Percentiles rank a stretch among this genome's conserved stretches.
phyloP scores from a whole-genome alignment of 1,140 invertebrate species.

The Drosophila aff. region DNA sequence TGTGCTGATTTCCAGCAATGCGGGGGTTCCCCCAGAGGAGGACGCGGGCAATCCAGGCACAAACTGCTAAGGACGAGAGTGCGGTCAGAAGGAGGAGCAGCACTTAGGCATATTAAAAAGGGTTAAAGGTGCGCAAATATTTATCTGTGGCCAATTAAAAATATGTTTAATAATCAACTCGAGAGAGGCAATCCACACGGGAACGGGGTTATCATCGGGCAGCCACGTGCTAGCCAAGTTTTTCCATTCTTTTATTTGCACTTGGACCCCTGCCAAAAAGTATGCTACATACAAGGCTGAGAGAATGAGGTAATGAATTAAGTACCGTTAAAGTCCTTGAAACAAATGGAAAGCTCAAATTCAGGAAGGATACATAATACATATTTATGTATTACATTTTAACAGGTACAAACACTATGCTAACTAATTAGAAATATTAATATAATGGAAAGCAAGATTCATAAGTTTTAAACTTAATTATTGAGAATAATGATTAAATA shows the following conservation, averaged over 20 bases:
- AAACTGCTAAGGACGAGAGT: neutral
- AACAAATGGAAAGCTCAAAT: too few species aligned
- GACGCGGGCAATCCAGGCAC: constrained; percentile 1
- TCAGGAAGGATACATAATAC: too few species aligned
- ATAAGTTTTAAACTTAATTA: too few species aligned
- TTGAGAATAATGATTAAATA: too few species aligned
- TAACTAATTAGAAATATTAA: too few species aligned
- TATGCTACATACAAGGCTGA: constrained; percentile 31
- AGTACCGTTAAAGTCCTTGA: neutral
- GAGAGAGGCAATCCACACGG: constrained; percentile 4
- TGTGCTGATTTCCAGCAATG: constrained; percentile 39
- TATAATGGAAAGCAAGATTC: too few species aligned
- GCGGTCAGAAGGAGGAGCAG: constrained; percentile 21
- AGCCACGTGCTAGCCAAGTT: constrained; percentile 53
- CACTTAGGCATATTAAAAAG: constrained; percentile 79
- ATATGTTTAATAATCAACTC: constrained; percentile 71
- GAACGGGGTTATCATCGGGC: neutral
- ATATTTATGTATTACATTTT: too few species aligned
- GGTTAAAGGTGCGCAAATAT: constrained; percentile 82
- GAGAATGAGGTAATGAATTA: neutral
- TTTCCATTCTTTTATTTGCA: constrained; percentile 48
- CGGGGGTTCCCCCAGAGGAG: constrained; percentile 4
- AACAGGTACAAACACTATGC: too few species aligned
- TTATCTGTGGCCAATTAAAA: constrained; percentile 75
- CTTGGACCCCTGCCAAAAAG: constrained; percentile 59